A percentile compares a stretch with the other conserved stretches of the same genome.
phyloP scores from a whole-genome alignment of 30 jellyfish, hydroid and myxozoan species.

The Pseudorhiza aurosa region DNA sequence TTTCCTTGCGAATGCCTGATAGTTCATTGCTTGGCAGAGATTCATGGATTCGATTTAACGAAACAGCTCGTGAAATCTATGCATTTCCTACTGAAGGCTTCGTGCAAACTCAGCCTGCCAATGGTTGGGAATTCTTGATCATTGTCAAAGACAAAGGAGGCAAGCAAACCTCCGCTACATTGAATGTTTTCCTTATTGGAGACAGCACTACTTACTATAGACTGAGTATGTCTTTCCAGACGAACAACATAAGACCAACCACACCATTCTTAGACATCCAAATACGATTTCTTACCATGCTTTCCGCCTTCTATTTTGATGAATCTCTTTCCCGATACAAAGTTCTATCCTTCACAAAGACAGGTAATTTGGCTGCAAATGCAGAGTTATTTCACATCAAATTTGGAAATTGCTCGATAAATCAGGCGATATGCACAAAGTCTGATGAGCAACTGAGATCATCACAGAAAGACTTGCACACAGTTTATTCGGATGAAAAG shows the following conservation, averaged over 20 bases:
- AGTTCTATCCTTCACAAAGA: constrained; percentile 44
- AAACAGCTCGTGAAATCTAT: constrained; percentile 55
- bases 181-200: constrained; percentile 12
- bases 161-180: constrained; percentile 24
- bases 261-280: constrained; percentile 71
- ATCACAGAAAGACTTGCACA: not conserved
- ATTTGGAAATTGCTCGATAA: constrained; percentile 72
- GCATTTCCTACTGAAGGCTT: constrained; percentile 75
- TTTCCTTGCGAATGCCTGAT: constrained; percentile 48
- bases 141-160: constrained; percentile 64
- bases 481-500: constrained; percentile 5
- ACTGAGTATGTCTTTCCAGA: constrained; percentile 46
- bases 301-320: constrained; percentile 52
- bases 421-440: constrained; percentile 15
- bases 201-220: constrained; percentile 17
- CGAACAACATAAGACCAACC: constrained; percentile 5
- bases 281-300: constrained; percentile 37
- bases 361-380: constrained; percentile 29
- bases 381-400: constrained; percentile 53
- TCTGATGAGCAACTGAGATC: constrained; percentile 12
- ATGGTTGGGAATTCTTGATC: constrained; percentile 53
- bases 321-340: constrained; percentile 49
- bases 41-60: constrained; percentile 83
- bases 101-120: constrained; percentile 25
- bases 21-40: constrained; percentile 22